Evolutionary conservation across 2,888 invertebrate species (phyloP), one percentile per base, ranked within the genome.

Genomic region (Cylindroiulus punctatus): DNA sequence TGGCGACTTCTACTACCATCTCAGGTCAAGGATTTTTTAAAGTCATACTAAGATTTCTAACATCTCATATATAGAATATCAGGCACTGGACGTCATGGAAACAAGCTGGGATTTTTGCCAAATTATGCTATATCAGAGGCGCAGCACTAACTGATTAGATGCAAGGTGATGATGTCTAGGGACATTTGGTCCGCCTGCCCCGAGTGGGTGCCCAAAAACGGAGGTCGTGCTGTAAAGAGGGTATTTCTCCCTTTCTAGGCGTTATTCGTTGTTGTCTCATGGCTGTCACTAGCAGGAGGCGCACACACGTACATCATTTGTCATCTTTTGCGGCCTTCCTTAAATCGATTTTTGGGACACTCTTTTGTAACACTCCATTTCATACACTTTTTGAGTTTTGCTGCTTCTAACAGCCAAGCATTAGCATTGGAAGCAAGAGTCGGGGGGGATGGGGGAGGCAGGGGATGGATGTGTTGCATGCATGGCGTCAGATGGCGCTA

Each of bases 291-390:
- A 26, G 76, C 76, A 76, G 76, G 76, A 76, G 76, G 76, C 76
- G 76, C 76, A 76, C 76, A 76, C 76, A 30, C 76, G 76, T 76
- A 76, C 76, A 76, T 76, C 76, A 76, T 76, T 76, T 76, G 76
- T 76, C 76, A 76, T 76, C 76, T 76, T 76, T 76, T 14, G 76
- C 30, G 76, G 26, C 76, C 76, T 76, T 76, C 76, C 76, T 76
- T 76, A 76, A 76, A 76, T 76, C 76, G 76, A 76, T 76, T 76
- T 76, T 76, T 76, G 76, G 76, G 76, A 76, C 76, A 76, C 30
- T 65, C 65, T 76, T 76, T 76, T 76, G 76, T 76, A 76, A 76
- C 76, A 76, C 76, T 76, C 76, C 26, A 76, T 76, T 76, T 76
- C 76, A 30, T 26, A 76, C 76, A 76, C 76, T 76, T 76, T 65